A percentile compares a stretch with the other conserved stretches of the same genome.
phyloP scores from a whole-genome alignment of 2,797 vertebrate species.

The Euphonia xanthogaster region DNA sequence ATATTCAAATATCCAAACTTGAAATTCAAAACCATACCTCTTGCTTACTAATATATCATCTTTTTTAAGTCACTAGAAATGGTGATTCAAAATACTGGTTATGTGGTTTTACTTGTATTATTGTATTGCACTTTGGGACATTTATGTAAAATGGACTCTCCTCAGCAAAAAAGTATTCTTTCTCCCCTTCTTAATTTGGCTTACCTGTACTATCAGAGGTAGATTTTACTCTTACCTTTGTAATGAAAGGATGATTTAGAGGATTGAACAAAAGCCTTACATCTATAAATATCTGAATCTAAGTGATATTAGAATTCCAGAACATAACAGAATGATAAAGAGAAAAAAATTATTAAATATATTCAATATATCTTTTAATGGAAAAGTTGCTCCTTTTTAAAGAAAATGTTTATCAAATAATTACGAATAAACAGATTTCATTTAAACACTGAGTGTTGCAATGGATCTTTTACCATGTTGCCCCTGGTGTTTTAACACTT shows the following conservation, averaged over 20 bases:
- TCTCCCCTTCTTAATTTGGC: background rate
- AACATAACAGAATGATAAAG: background rate
- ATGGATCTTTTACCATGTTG: slow-evolving; percentile 48
- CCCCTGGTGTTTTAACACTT: slow-evolving; percentile 63
- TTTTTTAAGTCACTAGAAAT: slow-evolving; percentile 8
- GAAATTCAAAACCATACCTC: slow-evolving; percentile 7
- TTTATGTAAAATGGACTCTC: background rate
- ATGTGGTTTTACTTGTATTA: slow-evolving; percentile 16
- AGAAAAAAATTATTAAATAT: background rate
- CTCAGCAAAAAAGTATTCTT: background rate
- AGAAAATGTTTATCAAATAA: background rate
- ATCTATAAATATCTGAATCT: background rate
- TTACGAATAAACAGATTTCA: slow-evolving; percentile 38
- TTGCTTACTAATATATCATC: slow-evolving; percentile 14
- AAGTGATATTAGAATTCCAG: background rate
- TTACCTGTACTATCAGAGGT: background rate
- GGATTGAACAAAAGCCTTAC: background rate
- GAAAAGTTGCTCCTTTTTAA: background rate
- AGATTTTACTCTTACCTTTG: background rate
- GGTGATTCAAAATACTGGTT: slow-evolving; percentile 23
- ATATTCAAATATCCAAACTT: background rate
- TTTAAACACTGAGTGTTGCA: slow-evolving; percentile 56
- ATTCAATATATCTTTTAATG: background rate
- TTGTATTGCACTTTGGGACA: background rate
- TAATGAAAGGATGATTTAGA: background rate